Conservation (phyloP, 2,888 invertebrate species). For the Chrysolina haemoptera region DNA sequence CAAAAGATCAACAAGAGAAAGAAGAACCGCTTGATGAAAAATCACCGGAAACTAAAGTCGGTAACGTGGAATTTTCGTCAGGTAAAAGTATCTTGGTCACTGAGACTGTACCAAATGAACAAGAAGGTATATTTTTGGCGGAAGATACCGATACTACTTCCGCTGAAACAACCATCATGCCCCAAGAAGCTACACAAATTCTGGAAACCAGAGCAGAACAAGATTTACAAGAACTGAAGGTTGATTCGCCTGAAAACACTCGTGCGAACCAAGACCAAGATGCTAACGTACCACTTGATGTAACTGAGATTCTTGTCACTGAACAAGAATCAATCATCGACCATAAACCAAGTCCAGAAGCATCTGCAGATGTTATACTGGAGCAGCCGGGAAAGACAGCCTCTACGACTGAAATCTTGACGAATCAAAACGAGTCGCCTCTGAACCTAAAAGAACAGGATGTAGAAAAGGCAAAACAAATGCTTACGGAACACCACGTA, state of each 20-base stretch:
- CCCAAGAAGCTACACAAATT: slow-evolving; percentile 63
- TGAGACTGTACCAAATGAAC: slow-evolving; percentile 66
- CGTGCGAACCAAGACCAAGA: slow-evolving; percentile 54
- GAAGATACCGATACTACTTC: slow-evolving; percentile 52
- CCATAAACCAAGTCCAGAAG: slow-evolving; percentile 45
- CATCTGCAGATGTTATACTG: slow-evolving; percentile 60
- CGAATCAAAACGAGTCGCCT: slow-evolving; percentile 65
- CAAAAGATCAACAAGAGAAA: slow-evolving; percentile 70
- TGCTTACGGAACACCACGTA: slow-evolving; percentile 45
- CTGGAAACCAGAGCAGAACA: slow-evolving; percentile 57
- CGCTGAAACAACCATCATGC: slow-evolving; percentile 57
- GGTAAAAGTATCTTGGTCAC: slow-evolving; percentile 65
- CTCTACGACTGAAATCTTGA: slow-evolving; percentile 64
- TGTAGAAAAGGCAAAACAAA: slow-evolving; percentile 42
- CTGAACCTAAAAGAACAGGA: slow-evolving; percentile 45
- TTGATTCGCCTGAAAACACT: slow-evolving; percentile 49
- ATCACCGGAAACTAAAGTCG: slow-evolving; percentile 66
- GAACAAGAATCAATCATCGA: slow-evolving; percentile 53
- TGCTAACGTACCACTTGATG: slow-evolving; percentile 48
- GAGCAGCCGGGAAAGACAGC: slow-evolving; percentile 60
- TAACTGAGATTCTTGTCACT: slow-evolving; percentile 53
- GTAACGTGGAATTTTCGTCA: slow-evolving; percentile 68
- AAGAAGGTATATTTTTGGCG: slow-evolving; percentile 59
- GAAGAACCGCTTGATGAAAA: slow-evolving; percentile 64
- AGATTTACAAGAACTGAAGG: slow-evolving; percentile 51